Base-by-base conservation (phyloP, 2,113 vertebrate genomes). In the Promerops cafer region DNA sequence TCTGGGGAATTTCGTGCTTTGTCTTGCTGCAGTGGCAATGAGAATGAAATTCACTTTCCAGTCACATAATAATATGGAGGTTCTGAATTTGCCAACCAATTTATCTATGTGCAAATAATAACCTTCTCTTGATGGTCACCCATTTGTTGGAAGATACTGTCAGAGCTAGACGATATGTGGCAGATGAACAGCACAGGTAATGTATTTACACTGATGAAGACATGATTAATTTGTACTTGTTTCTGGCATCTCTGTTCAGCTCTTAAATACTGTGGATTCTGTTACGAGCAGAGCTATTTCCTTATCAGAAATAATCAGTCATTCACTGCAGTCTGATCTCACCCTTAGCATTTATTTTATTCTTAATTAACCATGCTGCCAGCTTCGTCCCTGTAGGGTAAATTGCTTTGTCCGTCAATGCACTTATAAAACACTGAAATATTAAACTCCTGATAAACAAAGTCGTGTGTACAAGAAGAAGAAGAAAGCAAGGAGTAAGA, bases 301-400 rank as follows among this genome's bases (percentile, higher is more conserved):
- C 78, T 83, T 93, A 89, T 83, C 21, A 83, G 83, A 91, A 61
- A 76, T 70, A 65, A 95, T 95, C 93, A 83, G 57, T 96, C 83
- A 92, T 94, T 95, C 77, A 50, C 52, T 93, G 40, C 61, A 95
- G 35, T 82, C 84, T 95, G 24, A 28, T 96, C 74, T 94, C 86
- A 71, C 65, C n/a, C 39, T 81, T 91, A 89, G 49, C 61, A 68
- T 79, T 94, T 95, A 86, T 90, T 97, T 87, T 72, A 7, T 78
- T 93, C 89, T 95, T 96, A 97, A 96, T 97, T 87, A 89, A 89
- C 49, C 42, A 64, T 13, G 7, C 74, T 94, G 71, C 95, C 96
- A 95, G 35, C 26, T 70, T 91, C 0, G 1, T 75, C 57, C 49
- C 83, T 93, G 69, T 40, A 93, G 61, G 26, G 83, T 94, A 92